Evolutionary conservation across 1,140 invertebrate species (phyloP).

Genomic region (Drosophila murphyi): DNA sequence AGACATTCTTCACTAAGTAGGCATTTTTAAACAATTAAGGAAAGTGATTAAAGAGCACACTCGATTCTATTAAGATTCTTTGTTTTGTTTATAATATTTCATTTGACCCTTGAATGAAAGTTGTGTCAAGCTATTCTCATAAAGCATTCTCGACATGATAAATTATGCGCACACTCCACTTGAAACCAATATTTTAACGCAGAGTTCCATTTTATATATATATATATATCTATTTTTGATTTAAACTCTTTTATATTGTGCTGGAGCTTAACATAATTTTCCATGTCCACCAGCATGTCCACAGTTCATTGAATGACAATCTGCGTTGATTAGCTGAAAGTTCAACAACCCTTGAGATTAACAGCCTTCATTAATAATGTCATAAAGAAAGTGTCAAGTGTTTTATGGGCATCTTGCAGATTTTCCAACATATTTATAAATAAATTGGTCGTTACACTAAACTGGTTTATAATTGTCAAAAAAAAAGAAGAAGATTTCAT

Average conservation of each 20-base stretch:
- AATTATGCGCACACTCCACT: neutral
- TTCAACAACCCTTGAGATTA: constrained; percentile 60
- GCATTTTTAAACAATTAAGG: too few species aligned
- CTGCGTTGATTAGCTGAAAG: constrained; percentile 46
- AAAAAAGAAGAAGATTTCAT: neutral
- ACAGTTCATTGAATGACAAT: constrained; percentile 17
- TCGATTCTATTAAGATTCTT: too few species aligned
- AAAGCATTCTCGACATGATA: neutral
- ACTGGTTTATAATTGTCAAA: constrained; percentile 69
- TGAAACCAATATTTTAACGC: neutral
- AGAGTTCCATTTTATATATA: neutral
- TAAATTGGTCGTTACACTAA: constrained; percentile 56
- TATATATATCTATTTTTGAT: neutral
- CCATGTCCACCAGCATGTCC: neutral
- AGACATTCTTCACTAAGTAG: too few species aligned
- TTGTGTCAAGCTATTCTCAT: neutral
- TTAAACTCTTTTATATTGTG: neutral
- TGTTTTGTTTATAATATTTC: too few species aligned
- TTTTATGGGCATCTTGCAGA: constrained; percentile 54
- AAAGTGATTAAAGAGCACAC: too few species aligned
- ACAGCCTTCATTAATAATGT: constrained; percentile 23
- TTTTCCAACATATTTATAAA: constrained; percentile 48
- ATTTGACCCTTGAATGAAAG: neutral
- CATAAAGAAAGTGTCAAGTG: constrained; percentile 73
- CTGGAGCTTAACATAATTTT: neutral